These are phyloP conservation scores for Apodemus agrarius DNA, from an alignment of 2,797 vertebrate species.

Conservation along the genomic window DNA sequence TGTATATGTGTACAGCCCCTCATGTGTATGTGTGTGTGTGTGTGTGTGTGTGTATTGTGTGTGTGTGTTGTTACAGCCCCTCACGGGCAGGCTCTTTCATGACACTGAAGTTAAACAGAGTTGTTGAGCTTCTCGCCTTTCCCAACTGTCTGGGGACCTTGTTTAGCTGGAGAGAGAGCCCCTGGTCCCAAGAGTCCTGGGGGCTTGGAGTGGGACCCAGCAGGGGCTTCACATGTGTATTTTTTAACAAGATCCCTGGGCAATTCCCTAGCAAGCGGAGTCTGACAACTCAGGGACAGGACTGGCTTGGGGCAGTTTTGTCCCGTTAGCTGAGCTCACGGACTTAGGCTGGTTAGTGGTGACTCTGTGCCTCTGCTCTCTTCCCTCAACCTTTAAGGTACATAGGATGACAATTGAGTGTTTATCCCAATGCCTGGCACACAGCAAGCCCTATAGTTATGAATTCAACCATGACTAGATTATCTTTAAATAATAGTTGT, in stretches of 20 bases:
- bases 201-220: background rate
- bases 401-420: background rate
- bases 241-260: slow-evolving; percentile 57
- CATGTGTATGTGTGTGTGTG: no score
- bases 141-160: slow-evolving; percentile 53
- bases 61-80: background rate
- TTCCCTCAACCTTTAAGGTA: background rate
- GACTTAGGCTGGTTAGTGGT: background rate
- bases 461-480: background rate
- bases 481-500: background rate
- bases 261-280: background rate
- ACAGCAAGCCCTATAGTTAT: background rate
- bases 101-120: background rate
- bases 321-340: background rate
- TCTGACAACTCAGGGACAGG: background rate
- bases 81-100: background rate
- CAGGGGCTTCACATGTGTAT: background rate
- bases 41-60: no score
- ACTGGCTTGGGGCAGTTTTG: background rate
- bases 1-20: background rate
- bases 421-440: background rate
- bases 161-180: slow-evolving; percentile 39
- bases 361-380: background rate
- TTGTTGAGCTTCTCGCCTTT: background rate
- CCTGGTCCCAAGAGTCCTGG: background rate